Conservation (phyloP, 2,797 vertebrate species). For the Gallinago stenura region DNA sequence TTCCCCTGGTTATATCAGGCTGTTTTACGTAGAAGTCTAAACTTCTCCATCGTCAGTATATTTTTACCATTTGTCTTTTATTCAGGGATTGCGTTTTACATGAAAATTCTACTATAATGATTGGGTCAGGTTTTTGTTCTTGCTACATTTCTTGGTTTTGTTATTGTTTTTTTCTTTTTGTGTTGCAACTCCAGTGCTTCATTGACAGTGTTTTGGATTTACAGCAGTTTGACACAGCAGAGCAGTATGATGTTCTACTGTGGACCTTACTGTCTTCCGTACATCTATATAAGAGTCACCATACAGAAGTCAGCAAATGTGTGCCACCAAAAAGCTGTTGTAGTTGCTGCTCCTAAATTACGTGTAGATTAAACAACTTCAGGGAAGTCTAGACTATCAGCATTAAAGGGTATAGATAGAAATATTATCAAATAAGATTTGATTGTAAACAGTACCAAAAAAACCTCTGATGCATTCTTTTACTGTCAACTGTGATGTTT, state of each 20-base stretch:
- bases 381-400: neutral
- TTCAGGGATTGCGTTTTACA: neutral
- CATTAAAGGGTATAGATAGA: neutral
- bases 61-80: neutral
- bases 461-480: neutral
- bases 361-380: neutral
- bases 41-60: neutral
- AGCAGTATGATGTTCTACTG: neutral
- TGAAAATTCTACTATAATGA: neutral
- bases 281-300: neutral
- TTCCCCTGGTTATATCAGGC: neutral
- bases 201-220: neutral
- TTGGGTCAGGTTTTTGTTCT: neutral
- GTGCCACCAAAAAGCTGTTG: neutral
- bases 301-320: neutral
- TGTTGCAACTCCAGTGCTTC: neutral
- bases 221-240: neutral
- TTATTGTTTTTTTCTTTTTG: neutral
- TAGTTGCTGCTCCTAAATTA: neutral
- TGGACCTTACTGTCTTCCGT: neutral
- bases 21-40: neutral
- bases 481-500: neutral
- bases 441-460: neutral
- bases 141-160: neutral
- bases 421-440: neutral